Evolutionary conservation across 1,140 invertebrate genomes (phyloP).

Genomic region (Anastrepha ludens): DNA sequence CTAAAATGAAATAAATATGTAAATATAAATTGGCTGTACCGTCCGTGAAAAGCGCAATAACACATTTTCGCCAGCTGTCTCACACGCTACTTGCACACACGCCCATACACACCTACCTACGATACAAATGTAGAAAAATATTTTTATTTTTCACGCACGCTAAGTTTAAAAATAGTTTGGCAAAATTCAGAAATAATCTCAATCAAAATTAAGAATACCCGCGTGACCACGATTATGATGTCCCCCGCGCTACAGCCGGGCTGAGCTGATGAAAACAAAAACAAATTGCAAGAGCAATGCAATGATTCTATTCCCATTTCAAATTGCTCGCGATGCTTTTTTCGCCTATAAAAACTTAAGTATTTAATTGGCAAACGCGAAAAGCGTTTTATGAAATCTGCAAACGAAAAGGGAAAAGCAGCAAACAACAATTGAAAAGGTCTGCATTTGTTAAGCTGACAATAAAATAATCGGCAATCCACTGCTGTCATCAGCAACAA

Average conservation of each 20-base stretch:
- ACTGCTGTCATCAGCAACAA: conserved; percentile 5
- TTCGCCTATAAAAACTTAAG: neutral
- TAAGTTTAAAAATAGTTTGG: neutral
- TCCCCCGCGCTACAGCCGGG: neutral
- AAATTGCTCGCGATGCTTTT: too few relatives aligned
- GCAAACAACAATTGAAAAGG: neutral
- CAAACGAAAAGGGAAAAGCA: neutral
- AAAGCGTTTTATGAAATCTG: neutral
- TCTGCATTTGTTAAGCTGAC: conserved; percentile 25
- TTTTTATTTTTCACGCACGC: neutral
- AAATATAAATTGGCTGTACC: neutral
- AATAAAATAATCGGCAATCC: conserved; percentile 20
- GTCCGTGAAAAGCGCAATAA: neutral
- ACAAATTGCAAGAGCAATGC: too few relatives aligned
- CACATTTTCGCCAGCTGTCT: too few relatives aligned
- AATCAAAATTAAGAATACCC: neutral
- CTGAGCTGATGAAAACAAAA: neutral
- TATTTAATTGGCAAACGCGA: conserved; percentile 10
- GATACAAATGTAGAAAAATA: neutral
- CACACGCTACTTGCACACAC: neutral
- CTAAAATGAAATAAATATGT: neutral
- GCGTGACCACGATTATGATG: neutral
- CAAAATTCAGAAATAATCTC: neutral
- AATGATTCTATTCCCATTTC: too few relatives aligned
- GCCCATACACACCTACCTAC: neutral